These are phyloP conservation scores for Eilema depressum DNA, from an alignment of 2,888 invertebrate genomes.

Conservation along the genomic window DNA sequence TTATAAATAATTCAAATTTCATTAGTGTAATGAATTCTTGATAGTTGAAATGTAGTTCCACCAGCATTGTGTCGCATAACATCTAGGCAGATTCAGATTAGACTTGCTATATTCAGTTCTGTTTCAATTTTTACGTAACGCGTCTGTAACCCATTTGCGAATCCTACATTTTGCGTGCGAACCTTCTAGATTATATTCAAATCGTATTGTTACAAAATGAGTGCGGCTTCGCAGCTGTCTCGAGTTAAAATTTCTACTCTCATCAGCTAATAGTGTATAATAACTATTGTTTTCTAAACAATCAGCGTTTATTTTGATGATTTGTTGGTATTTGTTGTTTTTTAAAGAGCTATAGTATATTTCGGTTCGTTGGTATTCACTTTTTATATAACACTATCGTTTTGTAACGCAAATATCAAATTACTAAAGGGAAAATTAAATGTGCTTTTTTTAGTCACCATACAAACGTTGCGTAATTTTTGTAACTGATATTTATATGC, in stretches of 20 bases:
- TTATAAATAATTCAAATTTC: not conserved
- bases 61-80: not conserved
- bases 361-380: not conserved
- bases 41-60: not conserved
- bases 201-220: conserved; percentile 38
- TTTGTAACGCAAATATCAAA: not conserved
- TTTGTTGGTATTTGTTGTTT: conserved; percentile 7
- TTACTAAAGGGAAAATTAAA: not conserved
- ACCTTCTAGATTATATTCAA: conserved; percentile 14
- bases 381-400: not conserved
- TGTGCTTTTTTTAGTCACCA: not conserved
- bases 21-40: not conserved
- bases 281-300: conserved; percentile 18
- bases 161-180: conserved; percentile 25
- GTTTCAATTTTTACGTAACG: not conserved
- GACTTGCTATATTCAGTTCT: not conserved
- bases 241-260: conserved; percentile 28
- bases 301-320: conserved; percentile 14
- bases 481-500: no score
- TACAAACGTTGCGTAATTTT: no score
- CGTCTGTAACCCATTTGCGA: conserved; percentile 13
- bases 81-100: not conserved
- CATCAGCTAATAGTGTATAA: conserved; percentile 15
- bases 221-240: conserved; percentile 8
- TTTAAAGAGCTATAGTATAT: not conserved